These are phyloP conservation scores for Coracias cyanogaster DNA, from an alignment of 2,797 vertebrate genomes.

Conservation along the genomic window DNA sequence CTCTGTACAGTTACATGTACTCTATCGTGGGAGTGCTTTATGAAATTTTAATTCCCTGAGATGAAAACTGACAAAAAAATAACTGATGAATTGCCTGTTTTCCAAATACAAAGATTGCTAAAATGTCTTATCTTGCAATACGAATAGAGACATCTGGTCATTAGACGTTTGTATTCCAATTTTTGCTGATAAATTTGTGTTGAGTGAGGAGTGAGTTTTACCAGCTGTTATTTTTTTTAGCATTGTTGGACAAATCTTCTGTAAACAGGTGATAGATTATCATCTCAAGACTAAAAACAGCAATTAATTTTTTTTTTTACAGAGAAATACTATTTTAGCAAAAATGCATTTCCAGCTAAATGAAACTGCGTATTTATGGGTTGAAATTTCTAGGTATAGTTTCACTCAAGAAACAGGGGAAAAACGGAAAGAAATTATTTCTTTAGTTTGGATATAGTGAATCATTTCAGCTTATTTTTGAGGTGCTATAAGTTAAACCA, in stretches of 20 bases:
- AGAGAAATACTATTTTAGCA: neutral
- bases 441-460: neutral
- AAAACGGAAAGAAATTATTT: fast-evolving
- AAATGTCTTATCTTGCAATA: neutral
- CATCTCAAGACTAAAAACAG: neutral
- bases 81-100: neutral
- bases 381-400: neutral
- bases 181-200: neutral
- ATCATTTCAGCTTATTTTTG: neutral
- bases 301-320: neutral
- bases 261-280: neutral
- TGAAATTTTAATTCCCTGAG: neutral
- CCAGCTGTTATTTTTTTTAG: neutral
- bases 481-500: neutral
- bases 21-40: neutral
- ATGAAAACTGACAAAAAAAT: neutral
- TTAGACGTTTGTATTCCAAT: neutral
- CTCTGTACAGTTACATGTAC: neutral
- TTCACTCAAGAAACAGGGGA: neutral
- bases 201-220: neutral
- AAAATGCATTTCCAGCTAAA: neutral
- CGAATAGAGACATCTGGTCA: constrained; percentile 1
- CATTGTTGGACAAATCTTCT: neutral
- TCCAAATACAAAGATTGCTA: neutral
- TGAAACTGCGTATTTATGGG: neutral